Evolutionary conservation across 2,113 vertebrate genomes (phyloP).

Genomic region (Benitochromis conjunctus): DNA sequence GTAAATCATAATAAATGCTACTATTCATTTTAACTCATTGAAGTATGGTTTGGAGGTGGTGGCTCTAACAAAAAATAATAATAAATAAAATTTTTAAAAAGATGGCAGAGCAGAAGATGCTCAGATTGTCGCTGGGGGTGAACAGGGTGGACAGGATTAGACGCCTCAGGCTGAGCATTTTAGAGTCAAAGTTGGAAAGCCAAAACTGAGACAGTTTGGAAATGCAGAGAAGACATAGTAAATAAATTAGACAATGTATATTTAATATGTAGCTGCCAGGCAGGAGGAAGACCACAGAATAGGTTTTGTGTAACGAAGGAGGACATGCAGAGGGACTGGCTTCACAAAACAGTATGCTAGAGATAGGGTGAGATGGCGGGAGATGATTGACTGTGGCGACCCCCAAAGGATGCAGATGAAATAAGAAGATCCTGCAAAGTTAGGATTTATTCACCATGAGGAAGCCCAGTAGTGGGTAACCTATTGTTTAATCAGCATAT

Average conservation of each 20-base stretch:
- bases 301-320: neutral
- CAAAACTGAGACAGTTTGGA: neutral
- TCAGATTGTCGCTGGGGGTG: neutral
- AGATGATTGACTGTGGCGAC: neutral
- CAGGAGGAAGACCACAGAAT: neutral
- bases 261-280: neutral
- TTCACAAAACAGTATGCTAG: neutral
- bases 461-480: neutral
- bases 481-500: slow-evolving; percentile 12
- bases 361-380: neutral
- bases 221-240: neutral
- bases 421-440: neutral
- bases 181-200: neutral
- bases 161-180: neutral
- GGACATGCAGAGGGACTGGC: neutral
- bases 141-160: neutral
- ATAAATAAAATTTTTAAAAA: neutral
- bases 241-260: neutral
- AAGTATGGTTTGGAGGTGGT: neutral
- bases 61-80: neutral
- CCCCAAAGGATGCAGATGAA: neutral
- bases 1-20: slow-evolving; percentile 48
- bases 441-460: neutral
- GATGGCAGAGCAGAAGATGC: neutral
- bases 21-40: neutral